A percentile compares a stretch with the other conserved stretches of the same genome.
phyloP scores from a whole-genome alignment of 2,888 invertebrate genomes.

The Ennomos erosarius region DNA sequence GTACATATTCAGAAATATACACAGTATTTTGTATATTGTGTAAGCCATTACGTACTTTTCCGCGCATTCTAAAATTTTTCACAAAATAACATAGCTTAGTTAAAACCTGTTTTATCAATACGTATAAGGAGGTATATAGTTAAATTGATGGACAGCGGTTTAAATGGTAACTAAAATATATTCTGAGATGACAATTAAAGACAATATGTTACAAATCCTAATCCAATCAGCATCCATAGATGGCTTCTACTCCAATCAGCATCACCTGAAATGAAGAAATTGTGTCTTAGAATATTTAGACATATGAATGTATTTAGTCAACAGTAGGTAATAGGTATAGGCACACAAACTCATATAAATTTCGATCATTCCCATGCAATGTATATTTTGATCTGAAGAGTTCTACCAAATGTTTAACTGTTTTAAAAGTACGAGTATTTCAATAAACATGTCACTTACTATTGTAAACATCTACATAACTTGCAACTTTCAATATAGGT shows the following conservation, averaged over 20 bases:
- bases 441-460: too few species aligned
- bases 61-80: slow-evolving; percentile 4
- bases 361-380: too few species aligned
- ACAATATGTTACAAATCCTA: slow-evolving; percentile 51
- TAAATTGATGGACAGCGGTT: slow-evolving; percentile 39
- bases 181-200: slow-evolving; percentile 33
- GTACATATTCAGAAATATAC: too few species aligned
- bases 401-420: too few species aligned
- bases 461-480: too few species aligned
- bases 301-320: too few species aligned
- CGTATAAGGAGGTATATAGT: slow-evolving; percentile 12
- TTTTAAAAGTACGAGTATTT: too few species aligned
- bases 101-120: slow-evolving; percentile 12
- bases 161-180: slow-evolving; percentile 11
- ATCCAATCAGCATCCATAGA: slow-evolving; percentile 50
- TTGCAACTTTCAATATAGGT: too few species aligned
- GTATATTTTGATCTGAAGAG: too few species aligned
- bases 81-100: slow-evolving; percentile 10
- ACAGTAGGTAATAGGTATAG: too few species aligned
- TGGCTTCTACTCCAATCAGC: slow-evolving; percentile 71
- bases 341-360: not conserved
- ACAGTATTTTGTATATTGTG: slow-evolving; percentile 4
- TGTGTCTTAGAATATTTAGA: slow-evolving; percentile 16
- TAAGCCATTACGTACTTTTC: slow-evolving; percentile 4
- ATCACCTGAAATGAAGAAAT: slow-evolving; percentile 60